Conservation (phyloP, 2,797 vertebrate species). For the Sebastes vulpes region DNA sequence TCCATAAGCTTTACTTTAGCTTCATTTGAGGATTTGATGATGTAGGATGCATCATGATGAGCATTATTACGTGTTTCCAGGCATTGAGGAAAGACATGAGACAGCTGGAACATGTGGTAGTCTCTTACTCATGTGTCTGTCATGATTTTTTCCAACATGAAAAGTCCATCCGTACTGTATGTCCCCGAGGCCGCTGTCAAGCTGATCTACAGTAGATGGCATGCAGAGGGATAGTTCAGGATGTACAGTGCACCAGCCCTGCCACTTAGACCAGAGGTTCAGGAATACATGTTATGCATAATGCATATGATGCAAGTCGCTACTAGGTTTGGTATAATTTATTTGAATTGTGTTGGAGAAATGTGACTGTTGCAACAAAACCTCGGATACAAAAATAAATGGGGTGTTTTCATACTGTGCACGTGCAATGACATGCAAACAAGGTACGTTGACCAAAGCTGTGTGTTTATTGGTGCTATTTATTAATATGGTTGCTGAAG, state of each 20-base stretch:
- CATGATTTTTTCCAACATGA: slow-evolving; percentile 62
- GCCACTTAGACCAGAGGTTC: neutral
- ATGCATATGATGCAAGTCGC: neutral
- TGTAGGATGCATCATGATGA: neutral
- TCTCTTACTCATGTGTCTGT: slow-evolving; percentile 60
- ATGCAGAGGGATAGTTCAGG: slow-evolving; percentile 29
- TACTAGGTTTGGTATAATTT: neutral
- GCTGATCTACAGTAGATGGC: slow-evolving; percentile 37
- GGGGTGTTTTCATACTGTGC: neutral
- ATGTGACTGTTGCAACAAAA: neutral
- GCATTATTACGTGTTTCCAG: slow-evolving; percentile 3
- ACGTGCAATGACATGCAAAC: neutral
- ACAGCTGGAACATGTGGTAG: slow-evolving; percentile 36
- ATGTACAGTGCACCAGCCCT: slow-evolving; percentile 11
- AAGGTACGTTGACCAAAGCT: neutral
- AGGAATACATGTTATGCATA: slow-evolving; percentile 17
- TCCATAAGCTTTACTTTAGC: neutral
- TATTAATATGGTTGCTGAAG: neutral
- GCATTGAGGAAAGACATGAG: slow-evolving; percentile 17
- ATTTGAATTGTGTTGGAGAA: neutral
- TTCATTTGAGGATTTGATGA: neutral
- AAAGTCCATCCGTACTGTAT: slow-evolving; percentile 69
- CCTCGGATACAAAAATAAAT: neutral
- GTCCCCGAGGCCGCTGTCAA: slow-evolving; percentile 59
- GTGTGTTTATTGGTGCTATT: neutral